Evolutionary conservation across 2,113 vertebrate species (phyloP).

Genomic region (Axis porcinus): DNA sequence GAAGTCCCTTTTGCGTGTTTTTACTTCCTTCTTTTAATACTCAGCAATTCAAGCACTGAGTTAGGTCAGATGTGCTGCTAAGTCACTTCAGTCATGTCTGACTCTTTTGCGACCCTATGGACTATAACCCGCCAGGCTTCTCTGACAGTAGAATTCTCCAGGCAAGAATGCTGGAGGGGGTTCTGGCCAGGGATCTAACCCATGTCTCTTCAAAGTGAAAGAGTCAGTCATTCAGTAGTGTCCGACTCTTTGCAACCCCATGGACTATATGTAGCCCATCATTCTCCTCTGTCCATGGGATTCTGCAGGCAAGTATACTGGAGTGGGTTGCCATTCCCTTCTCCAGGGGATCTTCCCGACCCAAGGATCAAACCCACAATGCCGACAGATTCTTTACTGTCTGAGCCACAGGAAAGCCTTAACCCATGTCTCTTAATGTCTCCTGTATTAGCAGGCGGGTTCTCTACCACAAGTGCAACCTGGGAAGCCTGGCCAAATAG

Average conservation of each 20-base stretch:
- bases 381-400: background rate
- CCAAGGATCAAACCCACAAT: background rate
- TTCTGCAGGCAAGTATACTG: background rate
- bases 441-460: background rate
- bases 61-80: background rate
- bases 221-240: background rate
- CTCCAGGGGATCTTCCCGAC: background rate
- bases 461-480: accelerated
- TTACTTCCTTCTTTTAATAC: background rate
- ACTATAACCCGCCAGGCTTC: background rate
- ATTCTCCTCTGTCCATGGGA: too few species aligned
- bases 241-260: background rate
- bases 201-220: background rate
- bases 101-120: background rate
- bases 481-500: background rate
- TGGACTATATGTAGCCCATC: background rate
- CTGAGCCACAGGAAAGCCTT: background rate
- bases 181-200: background rate
- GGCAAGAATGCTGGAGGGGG: background rate
- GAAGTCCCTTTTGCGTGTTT: background rate
- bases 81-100: background rate
- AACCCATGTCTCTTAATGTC: background rate
- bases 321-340: background rate
- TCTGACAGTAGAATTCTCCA: background rate
- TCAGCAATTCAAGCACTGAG: background rate